These are phyloP conservation scores for Sturmia bella DNA, from an alignment of 2,888 invertebrate genomes.

Conservation along the genomic window DNA sequence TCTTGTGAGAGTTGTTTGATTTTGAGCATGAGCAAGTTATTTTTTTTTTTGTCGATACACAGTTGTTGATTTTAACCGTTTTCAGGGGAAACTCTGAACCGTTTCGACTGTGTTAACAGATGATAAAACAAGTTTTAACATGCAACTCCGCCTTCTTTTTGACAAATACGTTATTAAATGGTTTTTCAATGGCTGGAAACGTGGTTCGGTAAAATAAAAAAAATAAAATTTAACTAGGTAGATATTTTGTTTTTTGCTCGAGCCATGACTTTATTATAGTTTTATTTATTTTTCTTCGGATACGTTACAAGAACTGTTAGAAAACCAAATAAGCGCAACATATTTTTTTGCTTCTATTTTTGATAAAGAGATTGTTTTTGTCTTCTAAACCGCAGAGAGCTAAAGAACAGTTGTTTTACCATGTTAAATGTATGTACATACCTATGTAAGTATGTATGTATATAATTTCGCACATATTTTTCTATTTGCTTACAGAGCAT, in stretches of 20 bases:
- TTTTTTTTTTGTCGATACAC: constrained; percentile 14
- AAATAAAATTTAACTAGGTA: constrained; percentile 15
- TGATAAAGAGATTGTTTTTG: background rate
- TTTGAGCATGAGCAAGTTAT: constrained; percentile 32
- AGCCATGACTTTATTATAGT: constrained; percentile 59
- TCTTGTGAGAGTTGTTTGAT: constrained; percentile 9
- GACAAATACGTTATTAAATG: constrained; percentile 36
- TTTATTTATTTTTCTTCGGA: constrained; percentile 20
- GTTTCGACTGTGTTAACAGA: constrained; percentile 63
- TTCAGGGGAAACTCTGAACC: constrained; percentile 61
- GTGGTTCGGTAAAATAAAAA: background rate
- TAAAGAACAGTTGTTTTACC: background rate
- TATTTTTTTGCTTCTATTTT: background rate
- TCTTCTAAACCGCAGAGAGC: constrained; percentile 7
- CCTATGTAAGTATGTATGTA: background rate
- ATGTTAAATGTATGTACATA: background rate
- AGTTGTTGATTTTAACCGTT: constrained; percentile 51
- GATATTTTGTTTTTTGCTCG: constrained; percentile 38
- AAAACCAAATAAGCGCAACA: constrained; percentile 25
- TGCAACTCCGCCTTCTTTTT: constrained; percentile 56
- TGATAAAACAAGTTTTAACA: constrained; percentile 59
- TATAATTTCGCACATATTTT: background rate
- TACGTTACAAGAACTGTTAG: constrained; percentile 39
- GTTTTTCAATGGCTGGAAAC: constrained; percentile 61
- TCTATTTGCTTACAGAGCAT: background rate